Conservation (phyloP, 2,113 vertebrate genomes). For the Gymnorhina tibicen region DNA sequence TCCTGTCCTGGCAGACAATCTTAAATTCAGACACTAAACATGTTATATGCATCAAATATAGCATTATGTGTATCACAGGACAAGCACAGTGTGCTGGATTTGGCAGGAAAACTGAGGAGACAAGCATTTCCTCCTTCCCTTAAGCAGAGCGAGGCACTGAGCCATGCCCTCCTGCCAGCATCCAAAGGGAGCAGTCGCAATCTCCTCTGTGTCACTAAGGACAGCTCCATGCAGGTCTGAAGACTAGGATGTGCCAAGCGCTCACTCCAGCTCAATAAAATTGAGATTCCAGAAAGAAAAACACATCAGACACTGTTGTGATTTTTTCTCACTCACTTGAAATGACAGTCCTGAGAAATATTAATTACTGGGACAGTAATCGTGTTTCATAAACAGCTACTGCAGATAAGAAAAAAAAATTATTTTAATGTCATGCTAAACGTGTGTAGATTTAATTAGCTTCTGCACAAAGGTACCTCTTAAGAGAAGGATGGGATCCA, state of each 20-base stretch:
- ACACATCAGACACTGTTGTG: neutral
- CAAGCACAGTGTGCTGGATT: neutral
- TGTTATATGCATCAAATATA: neutral
- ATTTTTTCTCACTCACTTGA: neutral
- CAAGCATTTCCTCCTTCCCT: neutral
- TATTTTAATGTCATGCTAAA: neutral
- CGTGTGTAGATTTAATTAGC: neutral
- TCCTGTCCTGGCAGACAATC: neutral
- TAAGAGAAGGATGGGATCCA: neutral
- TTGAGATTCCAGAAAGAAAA: neutral
- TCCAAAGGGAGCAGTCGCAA: neutral
- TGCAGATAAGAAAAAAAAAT: neutral
- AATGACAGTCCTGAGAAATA: neutral
- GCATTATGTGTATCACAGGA: neutral
- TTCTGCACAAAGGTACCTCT: neutral
- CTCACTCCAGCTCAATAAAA: neutral
- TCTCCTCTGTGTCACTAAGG: neutral
- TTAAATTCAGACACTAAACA: neutral
- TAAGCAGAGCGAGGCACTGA: neutral
- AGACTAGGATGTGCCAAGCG: neutral
- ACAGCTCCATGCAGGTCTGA: neutral
- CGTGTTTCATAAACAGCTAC: neutral
- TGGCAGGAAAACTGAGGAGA: neutral
- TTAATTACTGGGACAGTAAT: conserved; percentile 3
- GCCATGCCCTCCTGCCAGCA: fast-evolving